phyloP scores from a whole-genome alignment of 2,888 invertebrate genomes.

The Drosophila falleni region DNA sequence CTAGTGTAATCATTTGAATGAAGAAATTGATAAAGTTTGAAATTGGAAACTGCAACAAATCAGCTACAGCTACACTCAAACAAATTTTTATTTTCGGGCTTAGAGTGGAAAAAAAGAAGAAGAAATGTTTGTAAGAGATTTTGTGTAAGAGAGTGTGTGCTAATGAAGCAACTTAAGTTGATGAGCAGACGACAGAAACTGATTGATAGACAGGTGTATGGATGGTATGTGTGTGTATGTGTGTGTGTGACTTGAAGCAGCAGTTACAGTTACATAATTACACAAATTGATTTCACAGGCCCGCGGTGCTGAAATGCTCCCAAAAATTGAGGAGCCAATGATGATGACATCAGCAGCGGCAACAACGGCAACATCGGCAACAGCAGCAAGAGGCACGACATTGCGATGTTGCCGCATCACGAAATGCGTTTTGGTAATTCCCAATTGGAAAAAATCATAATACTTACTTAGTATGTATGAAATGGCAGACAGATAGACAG shows the following conservation, averaged over 20 bases:
- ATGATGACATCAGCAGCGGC: slow-evolving; percentile 53
- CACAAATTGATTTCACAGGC: slow-evolving; percentile 72
- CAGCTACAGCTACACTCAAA: slow-evolving; percentile 1
- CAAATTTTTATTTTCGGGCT: neutral
- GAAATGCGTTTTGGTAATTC: slow-evolving; percentile 79
- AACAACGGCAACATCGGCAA: slow-evolving; percentile 1
- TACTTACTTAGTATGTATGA: slow-evolving; percentile 27
- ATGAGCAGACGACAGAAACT: slow-evolving; percentile 34
- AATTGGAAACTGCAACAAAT: slow-evolving; percentile 16
- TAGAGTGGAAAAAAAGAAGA: slow-evolving; percentile 3
- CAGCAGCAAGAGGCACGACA: slow-evolving; percentile 38
- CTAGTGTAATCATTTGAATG: slow-evolving; percentile 5
- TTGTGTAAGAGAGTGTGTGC: slow-evolving; percentile 15
- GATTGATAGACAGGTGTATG: slow-evolving; percentile 40
- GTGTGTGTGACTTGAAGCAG: slow-evolving; percentile 30
- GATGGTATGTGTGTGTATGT: slow-evolving; percentile 6
- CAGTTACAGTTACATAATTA: slow-evolving; percentile 78
- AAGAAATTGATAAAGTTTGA: slow-evolving; percentile 11
- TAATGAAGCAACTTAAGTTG: slow-evolving; percentile 46
- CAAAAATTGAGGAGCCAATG: slow-evolving; percentile 48
- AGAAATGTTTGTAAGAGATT: neutral
- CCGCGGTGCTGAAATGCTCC: slow-evolving; percentile 65
- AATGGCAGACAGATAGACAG: slow-evolving; percentile 12
- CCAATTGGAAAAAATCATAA: slow-evolving; percentile 65
- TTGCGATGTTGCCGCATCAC: slow-evolving; percentile 56